These are phyloP conservation scores for Danio choprae DNA, from an alignment of 2,797 vertebrate species.

Conservation along the genomic window DNA sequence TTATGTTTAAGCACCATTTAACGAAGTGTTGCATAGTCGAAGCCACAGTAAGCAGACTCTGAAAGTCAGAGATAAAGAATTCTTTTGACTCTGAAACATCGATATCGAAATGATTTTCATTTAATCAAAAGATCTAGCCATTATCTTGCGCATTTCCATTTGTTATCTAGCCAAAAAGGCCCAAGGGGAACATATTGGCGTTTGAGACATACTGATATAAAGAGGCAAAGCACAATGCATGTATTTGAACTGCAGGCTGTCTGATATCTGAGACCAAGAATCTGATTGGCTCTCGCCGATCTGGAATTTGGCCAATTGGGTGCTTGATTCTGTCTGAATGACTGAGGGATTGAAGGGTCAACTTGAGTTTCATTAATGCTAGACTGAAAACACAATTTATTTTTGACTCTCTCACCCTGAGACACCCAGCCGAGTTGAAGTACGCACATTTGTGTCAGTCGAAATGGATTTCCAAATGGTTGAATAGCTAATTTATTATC, in stretches of 20 bases:
- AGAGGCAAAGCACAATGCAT: neutral
- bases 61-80: neutral
- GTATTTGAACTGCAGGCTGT: neutral
- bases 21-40: slow-evolving; percentile 15
- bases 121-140: neutral
- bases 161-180: neutral
- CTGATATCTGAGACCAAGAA: neutral
- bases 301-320: slow-evolving; percentile 22
- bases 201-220: slow-evolving; percentile 11
- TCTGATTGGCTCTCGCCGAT: neutral
- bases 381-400: neutral
- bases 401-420: neutral
- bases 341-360: slow-evolving; percentile 3
- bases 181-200: neutral
- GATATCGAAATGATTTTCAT: slow-evolving; percentile 4
- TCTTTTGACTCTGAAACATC: neutral
- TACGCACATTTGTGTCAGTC: too few species aligned
- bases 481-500: neutral
- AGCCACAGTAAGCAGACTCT: neutral
- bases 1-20: neutral
- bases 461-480: neutral
- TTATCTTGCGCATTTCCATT: neutral
- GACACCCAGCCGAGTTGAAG: neutral
- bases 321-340: neutral
- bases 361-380: neutral